Evolutionary conservation across 1,140 invertebrate species (phyloP), one percentile per base, ranked within the genome.

Genomic region (Aphidius gifuensis): DNA sequence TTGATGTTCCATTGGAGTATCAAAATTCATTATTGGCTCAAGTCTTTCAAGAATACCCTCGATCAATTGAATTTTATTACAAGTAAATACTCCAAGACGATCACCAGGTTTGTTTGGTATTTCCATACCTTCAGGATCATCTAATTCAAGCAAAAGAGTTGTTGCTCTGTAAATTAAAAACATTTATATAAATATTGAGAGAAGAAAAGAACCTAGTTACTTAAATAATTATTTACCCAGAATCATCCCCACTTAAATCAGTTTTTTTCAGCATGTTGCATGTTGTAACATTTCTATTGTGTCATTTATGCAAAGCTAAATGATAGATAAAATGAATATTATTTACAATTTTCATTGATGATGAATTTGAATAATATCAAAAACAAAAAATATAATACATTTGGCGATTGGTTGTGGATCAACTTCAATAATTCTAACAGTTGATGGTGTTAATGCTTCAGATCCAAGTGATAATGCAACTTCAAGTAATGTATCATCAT

Each of bases 51-150:
- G 73, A 58, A 96, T 86, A 16, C 85, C 88, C 47, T 95, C 87
- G 0, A 98, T 94, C n/a, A 96, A 73, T 62, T 91, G 86, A 9
- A 78, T 73, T 48, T 88, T 81, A 78, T 98, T 98, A 61, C 88
- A 87, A 0, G 95, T 89, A 71, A 93, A 91, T 43, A 98, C 91
- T 32, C 93, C 95, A 4, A 97, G 86, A 77, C 98, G 96, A 82
- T 98, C 96, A 0, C 96, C 96, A 0, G 94, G 94, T 58, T 88
- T 85, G 69, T 96, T 97, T 38, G 84, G 76, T 47, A 88, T 80
- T 73, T 86, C 82, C 70, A 74, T 72, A 39, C 71, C 64, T 7
- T 69, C 65, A 60, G 76, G 70, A 51, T 81, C 80, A 72, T 86
- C 80, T 7, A 89, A 77, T 66, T 88, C 85, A 5, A 91, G 76